Conservation (phyloP, 2,888 invertebrate species). For the Caenorhabditis sulstoni region DNA sequence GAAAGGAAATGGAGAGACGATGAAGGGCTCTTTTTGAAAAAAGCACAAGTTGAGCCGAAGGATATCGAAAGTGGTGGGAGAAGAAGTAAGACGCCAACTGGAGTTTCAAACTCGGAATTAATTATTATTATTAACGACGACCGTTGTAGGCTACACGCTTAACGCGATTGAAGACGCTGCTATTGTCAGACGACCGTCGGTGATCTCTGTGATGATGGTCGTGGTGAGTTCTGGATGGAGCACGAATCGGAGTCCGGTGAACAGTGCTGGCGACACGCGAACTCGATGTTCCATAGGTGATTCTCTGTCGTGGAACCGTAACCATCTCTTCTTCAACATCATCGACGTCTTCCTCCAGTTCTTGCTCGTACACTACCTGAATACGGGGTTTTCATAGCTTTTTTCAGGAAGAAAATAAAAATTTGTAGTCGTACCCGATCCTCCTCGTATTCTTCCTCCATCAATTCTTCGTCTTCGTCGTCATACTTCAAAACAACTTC, state of each 20-base stretch:
- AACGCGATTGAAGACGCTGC: constrained; percentile 5
- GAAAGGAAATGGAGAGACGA: background rate
- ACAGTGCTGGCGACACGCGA: constrained; percentile 10
- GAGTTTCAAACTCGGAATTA: background rate
- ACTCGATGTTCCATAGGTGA: background rate
- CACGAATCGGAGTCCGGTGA: constrained; percentile 13
- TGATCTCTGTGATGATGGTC: background rate
- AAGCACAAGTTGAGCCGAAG: background rate
- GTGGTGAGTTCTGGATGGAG: background rate
- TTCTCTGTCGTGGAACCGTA: background rate
- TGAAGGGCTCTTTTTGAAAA: background rate
- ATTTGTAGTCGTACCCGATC: background rate
- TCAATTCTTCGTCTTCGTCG: constrained; percentile 23
- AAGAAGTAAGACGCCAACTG: background rate
- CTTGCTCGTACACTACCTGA: constrained; percentile 8
- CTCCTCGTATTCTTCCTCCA: constrained; percentile 9
- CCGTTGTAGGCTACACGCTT: constrained; percentile 16
- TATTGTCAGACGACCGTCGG: background rate
- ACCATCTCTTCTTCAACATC: background rate
- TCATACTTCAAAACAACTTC: constrained; percentile 13
- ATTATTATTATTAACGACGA: constrained; percentile 10
- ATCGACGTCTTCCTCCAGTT: background rate
- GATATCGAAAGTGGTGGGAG: background rate
- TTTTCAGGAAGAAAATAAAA: background rate
- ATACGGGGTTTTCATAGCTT: background rate